Evolutionary conservation across 2,797 vertebrate genomes (phyloP).

Genomic region (Chelidonichthys spinosus): DNA sequence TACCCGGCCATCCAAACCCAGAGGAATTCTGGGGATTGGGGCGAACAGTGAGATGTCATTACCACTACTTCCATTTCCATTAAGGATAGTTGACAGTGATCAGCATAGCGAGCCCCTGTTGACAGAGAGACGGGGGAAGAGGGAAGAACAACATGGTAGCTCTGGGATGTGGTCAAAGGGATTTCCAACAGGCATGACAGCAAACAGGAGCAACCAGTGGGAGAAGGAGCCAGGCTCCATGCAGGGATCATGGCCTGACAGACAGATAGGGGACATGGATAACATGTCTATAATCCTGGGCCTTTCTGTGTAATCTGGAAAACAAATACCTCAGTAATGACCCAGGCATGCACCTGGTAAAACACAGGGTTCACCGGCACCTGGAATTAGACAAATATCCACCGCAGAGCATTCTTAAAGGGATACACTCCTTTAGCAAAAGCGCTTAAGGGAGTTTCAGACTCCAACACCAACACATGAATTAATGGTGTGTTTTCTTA

Average conservation of each 20-base stretch:
- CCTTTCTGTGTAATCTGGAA: slow-evolving; percentile 83
- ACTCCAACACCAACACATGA: slow-evolving; percentile 26
- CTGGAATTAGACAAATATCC: slow-evolving; percentile 84
- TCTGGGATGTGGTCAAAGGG: slow-evolving; percentile 47
- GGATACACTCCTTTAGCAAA: slow-evolving; percentile 51
- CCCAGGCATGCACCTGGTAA: slow-evolving; percentile 84
- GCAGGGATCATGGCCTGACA: slow-evolving; percentile 58
- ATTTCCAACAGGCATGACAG: slow-evolving; percentile 44
- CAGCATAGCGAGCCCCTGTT: slow-evolving; percentile 52
- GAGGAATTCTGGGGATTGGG: slow-evolving; percentile 32
- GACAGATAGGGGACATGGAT: slow-evolving; percentile 68
- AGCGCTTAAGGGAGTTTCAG: slow-evolving; percentile 19
- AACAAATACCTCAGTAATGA: slow-evolving; percentile 87
- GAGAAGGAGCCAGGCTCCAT: slow-evolving; percentile 35
- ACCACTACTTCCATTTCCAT: slow-evolving; percentile 58
- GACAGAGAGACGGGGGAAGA: slow-evolving; percentile 46
- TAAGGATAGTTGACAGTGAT: slow-evolving; percentile 56
- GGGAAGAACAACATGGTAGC: slow-evolving; percentile 39
- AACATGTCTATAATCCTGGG: slow-evolving; percentile 78
- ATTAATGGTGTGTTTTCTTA: slow-evolving; percentile 23
- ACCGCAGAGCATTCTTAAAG: slow-evolving; percentile 78
- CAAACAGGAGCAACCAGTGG: slow-evolving; percentile 46
- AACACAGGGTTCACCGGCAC: slow-evolving; percentile 82
- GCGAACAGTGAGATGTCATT: slow-evolving; percentile 57
- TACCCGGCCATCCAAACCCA: slow-evolving; percentile 51